Evolutionary conservation across 1,140 invertebrate species (phyloP), one percentile per base, ranked within the genome.

Genomic region (Argopecten irradians): DNA sequence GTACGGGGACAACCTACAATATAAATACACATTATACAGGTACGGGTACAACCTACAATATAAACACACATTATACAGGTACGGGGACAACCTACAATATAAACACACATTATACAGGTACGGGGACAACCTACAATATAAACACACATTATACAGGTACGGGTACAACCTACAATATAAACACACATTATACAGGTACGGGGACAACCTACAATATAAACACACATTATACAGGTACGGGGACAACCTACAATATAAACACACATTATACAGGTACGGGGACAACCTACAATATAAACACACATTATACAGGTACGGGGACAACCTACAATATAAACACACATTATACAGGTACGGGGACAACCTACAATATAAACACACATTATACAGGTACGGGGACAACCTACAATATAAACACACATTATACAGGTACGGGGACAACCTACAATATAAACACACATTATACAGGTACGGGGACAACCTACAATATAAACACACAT

Each of bases 1-100:
- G 93, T 13, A 95, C 84, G 19, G 95, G 95, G 39, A 95, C 94
- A 84, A 91, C 95, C 95, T 95, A 86, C 5, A 36, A 83, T 34
- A 43, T 11, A n/a, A 1, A 83, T 0, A 41, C 9, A 22, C 33
- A 87, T 19, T 36, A 19, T 41, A 22, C 16, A 16, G 22, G 22
- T 34, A 36, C 33, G 5, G 35, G 35, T 84, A 36, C 35, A 32
- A 84, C 35, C 33, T 19, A 34, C 28, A 84, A 34, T 3, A 34
- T 8, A 34, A 28, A 33, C 82, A 46, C 19, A 46, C 14, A 46
- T 11, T 46, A 11, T 1, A 46, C 43, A 19, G 43, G 14, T 14
- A 46, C 43, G 22, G 43, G 43, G 13, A 46, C 43, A 46, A 46
- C 43, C 43, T 46, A 46, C 13, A 46, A 46, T 19, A 46, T 2